Evolutionary conservation across 2,797 vertebrate genomes (phyloP).

Genomic region (Myotis vivesi): DNA sequence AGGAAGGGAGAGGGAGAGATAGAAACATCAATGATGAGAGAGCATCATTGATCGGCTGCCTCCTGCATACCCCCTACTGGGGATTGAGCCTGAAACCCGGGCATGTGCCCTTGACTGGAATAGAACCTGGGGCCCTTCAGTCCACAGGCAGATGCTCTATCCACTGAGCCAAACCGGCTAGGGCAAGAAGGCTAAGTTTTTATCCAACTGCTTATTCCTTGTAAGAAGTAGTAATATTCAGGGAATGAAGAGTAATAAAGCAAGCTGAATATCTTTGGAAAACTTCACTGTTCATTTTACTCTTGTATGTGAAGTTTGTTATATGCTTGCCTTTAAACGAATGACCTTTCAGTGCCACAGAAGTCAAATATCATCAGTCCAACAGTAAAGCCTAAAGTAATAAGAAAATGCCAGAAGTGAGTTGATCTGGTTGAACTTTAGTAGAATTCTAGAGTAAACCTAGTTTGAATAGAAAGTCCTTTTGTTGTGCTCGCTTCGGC

Average conservation of each 20-base stretch:
- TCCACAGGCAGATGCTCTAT: too few relatives aligned
- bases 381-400: conserved; percentile 63
- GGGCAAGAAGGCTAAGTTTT: background rate
- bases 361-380: conserved; percentile 70
- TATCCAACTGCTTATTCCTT: background rate
- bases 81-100: too few relatives aligned
- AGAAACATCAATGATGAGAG: too few relatives aligned
- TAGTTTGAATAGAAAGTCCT: conserved; percentile 48
- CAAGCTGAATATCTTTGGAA: background rate
- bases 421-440: conserved; percentile 54
- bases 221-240: conserved; percentile 17
- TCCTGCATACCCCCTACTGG: too few relatives aligned
- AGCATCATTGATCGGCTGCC: too few relatives aligned
- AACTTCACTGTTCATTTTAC: conserved; percentile 47
- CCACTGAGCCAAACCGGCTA: too few relatives aligned
- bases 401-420: conserved; percentile 68
- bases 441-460: conserved; percentile 61
- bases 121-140: too few relatives aligned
- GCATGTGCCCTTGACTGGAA: too few relatives aligned
- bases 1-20: too few relatives aligned
- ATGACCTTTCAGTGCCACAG: conserved; percentile 69
- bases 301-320: conserved; percentile 50
- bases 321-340: conserved; percentile 52
- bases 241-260: conserved; percentile 7
- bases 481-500: background rate